Evolutionary conservation across 2,888 invertebrate genomes (phyloP), one percentile per base, ranked within the genome.

Genomic region (Disparrhopalites patrizii): DNA sequence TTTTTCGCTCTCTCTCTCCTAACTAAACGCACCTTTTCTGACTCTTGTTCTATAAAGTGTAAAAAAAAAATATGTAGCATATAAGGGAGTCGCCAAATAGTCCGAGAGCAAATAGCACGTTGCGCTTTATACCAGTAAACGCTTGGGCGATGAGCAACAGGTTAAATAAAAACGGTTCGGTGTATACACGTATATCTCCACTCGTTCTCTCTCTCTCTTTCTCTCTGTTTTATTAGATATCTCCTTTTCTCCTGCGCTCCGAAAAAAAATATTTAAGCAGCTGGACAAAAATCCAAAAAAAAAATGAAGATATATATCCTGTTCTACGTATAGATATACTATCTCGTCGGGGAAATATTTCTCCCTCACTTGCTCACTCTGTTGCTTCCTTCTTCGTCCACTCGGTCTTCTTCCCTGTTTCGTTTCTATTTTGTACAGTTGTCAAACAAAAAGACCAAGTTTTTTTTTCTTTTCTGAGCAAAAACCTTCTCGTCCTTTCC

Each of bases 81-180:
- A 47, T 47, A n/a, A 47, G 47, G 47, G 47, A 18, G n/a, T n/a
- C 30, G 31, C 13, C 15, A 31, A 31, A n/a, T 54, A n/a, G n/a
- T 31, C 27, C 13, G 40, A 40, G 7, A 33, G n/a, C 33, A n/a
- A 56, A 40, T 13, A 57, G 57, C n/a, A n/a, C n/a, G n/a, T n/a
- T n/a, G n/a, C n/a, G n/a, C n/a, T n/a, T n/a, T n/a, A n/a, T n/a
- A n/a, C n/a, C n/a, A n/a, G n/a, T n/a, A n/a, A n/a, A n/a, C n/a
- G n/a, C n/a, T n/a, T n/a, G 47, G 23, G 25, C 40, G 40, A 40
- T 25, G 47, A 58, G 58, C 58, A 58, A 58, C 58, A 58, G 58
- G 58, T 58, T 58, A 58, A 58, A 58, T 20, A 20, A 57, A 58
- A 58, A 58, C 30, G 58, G 58, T 58, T 18, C 13, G 30, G 8